Conservation (phyloP, 2,888 invertebrate genomes). For the Ectobius pallidus region DNA sequence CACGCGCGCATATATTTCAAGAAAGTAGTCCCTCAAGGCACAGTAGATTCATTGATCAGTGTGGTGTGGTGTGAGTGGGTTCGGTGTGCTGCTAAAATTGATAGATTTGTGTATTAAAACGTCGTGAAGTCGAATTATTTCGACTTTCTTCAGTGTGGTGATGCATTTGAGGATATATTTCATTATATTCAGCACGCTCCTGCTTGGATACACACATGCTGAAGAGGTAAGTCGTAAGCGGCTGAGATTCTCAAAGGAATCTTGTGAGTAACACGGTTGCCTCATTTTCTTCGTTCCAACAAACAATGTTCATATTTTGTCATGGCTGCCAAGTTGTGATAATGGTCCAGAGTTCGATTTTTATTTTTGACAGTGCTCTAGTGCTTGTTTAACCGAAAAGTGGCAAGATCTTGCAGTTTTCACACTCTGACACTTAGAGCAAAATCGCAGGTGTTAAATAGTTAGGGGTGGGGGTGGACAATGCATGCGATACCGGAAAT, state of each 20-base stretch:
- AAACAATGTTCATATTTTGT: conserved; percentile 30
- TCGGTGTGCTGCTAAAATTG: conserved; percentile 32
- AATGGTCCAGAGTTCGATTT: neutral
- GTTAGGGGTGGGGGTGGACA: neutral
- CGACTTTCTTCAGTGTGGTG: conserved; percentile 57
- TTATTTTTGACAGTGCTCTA: too few species aligned
- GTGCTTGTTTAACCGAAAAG: too few species aligned
- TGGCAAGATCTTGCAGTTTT: too few species aligned
- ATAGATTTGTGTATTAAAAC: conserved; percentile 42
- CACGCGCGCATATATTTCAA: conserved; percentile 6
- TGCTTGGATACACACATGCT: conserved; percentile 75
- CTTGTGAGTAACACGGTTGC: conserved; percentile 34
- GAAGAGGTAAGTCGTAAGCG: conserved; percentile 67
- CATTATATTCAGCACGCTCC: conserved; percentile 74
- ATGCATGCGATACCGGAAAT: conserved; percentile 19
- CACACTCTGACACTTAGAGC: conserved; percentile 32
- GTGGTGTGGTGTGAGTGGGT: conserved; percentile 40
- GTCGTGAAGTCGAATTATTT: conserved; percentile 41
- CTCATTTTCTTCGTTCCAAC: conserved; percentile 5
- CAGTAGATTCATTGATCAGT: conserved; percentile 41
- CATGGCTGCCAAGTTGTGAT: conserved; percentile 34
- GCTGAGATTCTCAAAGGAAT: conserved; percentile 45
- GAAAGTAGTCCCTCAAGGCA: conserved; percentile 33
- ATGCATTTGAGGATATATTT: conserved; percentile 80
- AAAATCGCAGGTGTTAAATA: conserved; percentile 37